A percentile compares a stretch with the other conserved stretches of the same genome.
Evolutionary conservation across 2,888 invertebrate genomes (phyloP).

Genomic region (Ormyrus nitidulus): DNA sequence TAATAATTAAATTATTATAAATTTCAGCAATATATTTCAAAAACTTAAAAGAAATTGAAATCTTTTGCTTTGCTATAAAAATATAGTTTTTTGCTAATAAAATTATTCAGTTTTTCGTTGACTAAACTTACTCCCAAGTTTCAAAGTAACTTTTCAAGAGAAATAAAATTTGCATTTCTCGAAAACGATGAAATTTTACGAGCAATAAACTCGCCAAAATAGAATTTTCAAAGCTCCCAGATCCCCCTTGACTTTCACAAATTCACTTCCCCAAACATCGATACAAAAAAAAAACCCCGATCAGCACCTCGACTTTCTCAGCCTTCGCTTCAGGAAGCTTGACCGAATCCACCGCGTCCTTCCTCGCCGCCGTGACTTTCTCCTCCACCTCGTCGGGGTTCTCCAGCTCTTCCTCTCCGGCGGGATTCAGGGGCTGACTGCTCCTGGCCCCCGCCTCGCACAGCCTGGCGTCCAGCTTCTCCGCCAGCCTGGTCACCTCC

Average conservation of each 20-base stretch:
- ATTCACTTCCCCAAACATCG: not conserved
- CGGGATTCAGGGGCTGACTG: slow-evolving; percentile 61
- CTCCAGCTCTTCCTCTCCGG: slow-evolving; percentile 26
- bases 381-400: not conserved
- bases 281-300: not conserved
- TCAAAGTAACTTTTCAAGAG: too few relatives aligned
- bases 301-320: slow-evolving; percentile 4
- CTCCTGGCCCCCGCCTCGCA: slow-evolving; percentile 71
- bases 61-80: too few relatives aligned
- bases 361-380: not conserved
- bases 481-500: slow-evolving; percentile 82
- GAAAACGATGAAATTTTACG: not conserved
- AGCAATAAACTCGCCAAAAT: not conserved
- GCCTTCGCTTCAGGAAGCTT: not conserved
- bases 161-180: not conserved
- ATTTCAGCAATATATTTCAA: too few relatives aligned
- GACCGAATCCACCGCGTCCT: not conserved
- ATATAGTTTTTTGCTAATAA: too few relatives aligned
- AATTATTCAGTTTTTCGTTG: too few relatives aligned
- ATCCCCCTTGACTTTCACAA: too few relatives aligned
- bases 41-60: too few relatives aligned
- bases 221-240: not conserved
- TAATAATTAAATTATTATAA: too few relatives aligned
- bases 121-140: too few relatives aligned
- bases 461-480: slow-evolving; percentile 79